Evolutionary conservation across 2,113 vertebrate genomes (phyloP).

Genomic region (Prunella fulvescens): DNA sequence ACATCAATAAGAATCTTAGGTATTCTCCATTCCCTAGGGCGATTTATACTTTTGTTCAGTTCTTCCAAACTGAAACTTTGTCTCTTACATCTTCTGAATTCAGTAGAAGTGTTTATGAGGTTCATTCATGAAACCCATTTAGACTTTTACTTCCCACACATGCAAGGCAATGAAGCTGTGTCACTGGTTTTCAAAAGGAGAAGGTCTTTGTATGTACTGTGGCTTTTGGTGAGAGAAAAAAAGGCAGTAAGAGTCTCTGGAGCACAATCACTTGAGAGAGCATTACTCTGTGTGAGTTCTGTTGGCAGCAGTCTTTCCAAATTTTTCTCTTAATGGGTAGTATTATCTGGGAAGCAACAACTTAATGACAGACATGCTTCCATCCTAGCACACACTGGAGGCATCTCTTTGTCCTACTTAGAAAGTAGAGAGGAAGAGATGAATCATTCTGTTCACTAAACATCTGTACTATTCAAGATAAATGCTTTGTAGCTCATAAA

Average conservation of each 20-base stretch:
- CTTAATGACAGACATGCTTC: conserved; percentile 37
- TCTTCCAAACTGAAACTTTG: not conserved
- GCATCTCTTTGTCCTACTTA: conserved; percentile 35
- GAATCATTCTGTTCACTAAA: conserved; percentile 45
- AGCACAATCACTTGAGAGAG: not conserved
- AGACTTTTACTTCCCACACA: not conserved
- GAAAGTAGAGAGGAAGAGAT: conserved; percentile 40
- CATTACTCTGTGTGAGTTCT: not conserved
- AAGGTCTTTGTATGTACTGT: not conserved
- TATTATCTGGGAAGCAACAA: conserved; percentile 47
- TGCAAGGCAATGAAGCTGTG: not conserved
- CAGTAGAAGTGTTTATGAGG: not conserved
- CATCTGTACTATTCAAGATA: conserved; percentile 63
- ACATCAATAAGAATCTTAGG: not conserved
- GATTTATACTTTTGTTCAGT: not conserved
- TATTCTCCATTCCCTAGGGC: not conserved
- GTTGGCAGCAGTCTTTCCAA: conserved; percentile 16
- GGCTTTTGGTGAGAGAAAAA: not conserved
- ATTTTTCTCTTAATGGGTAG: conserved; percentile 18
- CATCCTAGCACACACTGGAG: not conserved
- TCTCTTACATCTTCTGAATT: not conserved
- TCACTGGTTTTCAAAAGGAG: not conserved
- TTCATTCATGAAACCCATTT: not conserved
- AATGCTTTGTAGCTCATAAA: conserved; percentile 44
- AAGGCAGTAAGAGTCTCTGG: not conserved